phyloP scores from a whole-genome alignment of 2,888 invertebrate species.

The Pyrrhia umbra region DNA sequence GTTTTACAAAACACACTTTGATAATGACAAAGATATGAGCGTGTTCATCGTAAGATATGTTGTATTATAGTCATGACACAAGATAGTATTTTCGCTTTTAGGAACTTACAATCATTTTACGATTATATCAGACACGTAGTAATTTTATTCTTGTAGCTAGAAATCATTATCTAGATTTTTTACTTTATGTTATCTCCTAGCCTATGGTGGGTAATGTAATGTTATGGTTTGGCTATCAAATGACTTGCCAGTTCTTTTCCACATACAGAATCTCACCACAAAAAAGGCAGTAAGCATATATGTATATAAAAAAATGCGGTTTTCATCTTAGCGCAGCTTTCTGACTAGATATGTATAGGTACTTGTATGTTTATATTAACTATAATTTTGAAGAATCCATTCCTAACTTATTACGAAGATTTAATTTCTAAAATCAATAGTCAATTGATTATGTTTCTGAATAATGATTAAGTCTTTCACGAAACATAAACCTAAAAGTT shows the following conservation, averaged over 20 bases:
- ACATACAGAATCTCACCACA: slow-evolving; percentile 19
- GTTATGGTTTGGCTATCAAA: slow-evolving; percentile 17
- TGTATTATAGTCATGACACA: background rate
- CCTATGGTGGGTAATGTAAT: background rate
- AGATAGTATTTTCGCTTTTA: background rate
- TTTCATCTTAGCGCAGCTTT: background rate
- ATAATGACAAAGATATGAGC: background rate
- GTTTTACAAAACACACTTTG: background rate
- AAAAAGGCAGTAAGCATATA: slow-evolving; percentile 21
- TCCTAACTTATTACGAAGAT: background rate
- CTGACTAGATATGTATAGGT: too few species aligned
- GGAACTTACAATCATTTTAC: background rate
- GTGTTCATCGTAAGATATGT: background rate
- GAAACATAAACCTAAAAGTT: slow-evolving; percentile 24
- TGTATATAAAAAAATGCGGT: slow-evolving; percentile 18
- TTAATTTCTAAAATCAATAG: too few species aligned
- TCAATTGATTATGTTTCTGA: too few species aligned
- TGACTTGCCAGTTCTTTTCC: slow-evolving; percentile 14
- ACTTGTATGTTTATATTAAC: too few species aligned
- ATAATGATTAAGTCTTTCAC: too few species aligned
- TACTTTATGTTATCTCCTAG: background rate
- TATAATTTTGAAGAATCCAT: background rate
- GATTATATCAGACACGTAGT: background rate
- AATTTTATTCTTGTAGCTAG: background rate
- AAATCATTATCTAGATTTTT: background rate